phyloP scores from a whole-genome alignment of 2,797 vertebrate genomes.

The Arremon aurantiirostris region DNA sequence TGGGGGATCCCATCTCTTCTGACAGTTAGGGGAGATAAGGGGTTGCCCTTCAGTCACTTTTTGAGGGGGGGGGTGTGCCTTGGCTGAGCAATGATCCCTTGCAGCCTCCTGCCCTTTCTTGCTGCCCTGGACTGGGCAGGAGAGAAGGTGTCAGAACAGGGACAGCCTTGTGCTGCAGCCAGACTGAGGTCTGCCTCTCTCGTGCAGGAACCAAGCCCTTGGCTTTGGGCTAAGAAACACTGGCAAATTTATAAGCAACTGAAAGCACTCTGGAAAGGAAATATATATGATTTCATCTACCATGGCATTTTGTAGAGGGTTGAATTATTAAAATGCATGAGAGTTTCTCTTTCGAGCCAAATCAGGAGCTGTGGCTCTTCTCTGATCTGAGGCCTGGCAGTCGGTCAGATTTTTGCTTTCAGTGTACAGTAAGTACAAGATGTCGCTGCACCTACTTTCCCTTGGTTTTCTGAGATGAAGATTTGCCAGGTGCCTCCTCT shows the following conservation, averaged over 20 bases:
- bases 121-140: neutral
- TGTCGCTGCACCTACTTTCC: neutral
- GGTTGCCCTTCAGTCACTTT: neutral
- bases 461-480: neutral
- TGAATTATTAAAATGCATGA: neutral
- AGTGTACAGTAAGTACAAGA: neutral
- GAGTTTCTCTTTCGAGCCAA: conserved; percentile 24
- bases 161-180: neutral
- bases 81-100: neutral
- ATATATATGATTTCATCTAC: neutral
- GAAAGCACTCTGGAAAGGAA: conserved; percentile 9
- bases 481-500: neutral
- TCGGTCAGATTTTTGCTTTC: neutral
- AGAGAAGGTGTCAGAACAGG: neutral
- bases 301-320: neutral
- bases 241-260: neutral
- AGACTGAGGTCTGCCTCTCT: neutral
- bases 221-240: neutral
- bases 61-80: neutral
- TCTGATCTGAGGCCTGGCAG: neutral
- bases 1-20: neutral
- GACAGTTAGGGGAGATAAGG: neutral
- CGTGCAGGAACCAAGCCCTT: neutral
- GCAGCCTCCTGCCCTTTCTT: neutral
- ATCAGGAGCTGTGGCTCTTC: neutral